These are phyloP conservation scores for Phoebastria nigripes DNA, from an alignment of 2,797 vertebrate genomes.

Conservation along the genomic window DNA sequence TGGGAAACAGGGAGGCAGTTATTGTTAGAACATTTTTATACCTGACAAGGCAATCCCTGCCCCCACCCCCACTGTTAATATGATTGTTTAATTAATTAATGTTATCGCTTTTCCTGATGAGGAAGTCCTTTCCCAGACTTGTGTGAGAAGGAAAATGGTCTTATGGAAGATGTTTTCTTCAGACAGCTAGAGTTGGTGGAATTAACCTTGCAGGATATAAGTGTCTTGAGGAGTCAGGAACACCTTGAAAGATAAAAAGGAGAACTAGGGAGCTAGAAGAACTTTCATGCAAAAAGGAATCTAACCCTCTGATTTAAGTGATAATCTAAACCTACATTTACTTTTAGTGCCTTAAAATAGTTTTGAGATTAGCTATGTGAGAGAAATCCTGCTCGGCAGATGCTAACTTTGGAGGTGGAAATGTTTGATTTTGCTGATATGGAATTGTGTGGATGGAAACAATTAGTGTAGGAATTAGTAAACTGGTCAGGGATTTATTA, in stretches of 20 bases:
- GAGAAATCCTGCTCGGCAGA: background rate
- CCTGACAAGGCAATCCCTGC: background rate
- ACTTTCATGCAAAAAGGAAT: background rate
- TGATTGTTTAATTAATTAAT: background rate
- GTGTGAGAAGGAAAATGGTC: background rate
- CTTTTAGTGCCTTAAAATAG: background rate
- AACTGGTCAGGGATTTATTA: background rate
- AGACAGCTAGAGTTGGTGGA: background rate
- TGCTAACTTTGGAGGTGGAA: background rate
- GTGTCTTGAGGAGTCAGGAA: background rate
- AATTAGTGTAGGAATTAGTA: background rate
- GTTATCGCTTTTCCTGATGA: background rate
- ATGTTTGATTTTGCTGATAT: background rate
- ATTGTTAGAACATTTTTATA: background rate
- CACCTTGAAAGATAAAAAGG: background rate
- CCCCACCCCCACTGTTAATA: accelerated
- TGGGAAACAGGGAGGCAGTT: background rate
- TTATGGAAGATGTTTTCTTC: background rate
- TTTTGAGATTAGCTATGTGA: background rate
- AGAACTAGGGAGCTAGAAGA: background rate
- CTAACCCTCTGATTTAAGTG: background rate
- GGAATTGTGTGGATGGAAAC: background rate
- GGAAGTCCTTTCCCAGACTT: background rate
- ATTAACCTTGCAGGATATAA: background rate
- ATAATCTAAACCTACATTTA: background rate